Percentiles rank a stretch among this genome's conserved stretches.
Evolutionary conservation across 2,797 vertebrate genomes (phyloP).

Genomic region (Micrastur ruficollis): DNA sequence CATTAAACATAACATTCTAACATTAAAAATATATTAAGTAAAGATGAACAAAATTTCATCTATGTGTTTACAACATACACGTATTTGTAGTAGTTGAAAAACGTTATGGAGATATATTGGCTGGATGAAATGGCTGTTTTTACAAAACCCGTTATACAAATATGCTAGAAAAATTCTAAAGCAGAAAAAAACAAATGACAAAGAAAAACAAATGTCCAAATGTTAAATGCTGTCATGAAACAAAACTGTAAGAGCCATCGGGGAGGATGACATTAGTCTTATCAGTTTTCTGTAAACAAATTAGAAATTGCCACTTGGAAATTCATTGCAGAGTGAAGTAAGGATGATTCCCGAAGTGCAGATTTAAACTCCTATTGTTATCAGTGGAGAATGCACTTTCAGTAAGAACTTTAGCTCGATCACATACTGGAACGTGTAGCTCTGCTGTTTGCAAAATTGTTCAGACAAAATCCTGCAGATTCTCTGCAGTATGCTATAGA

Average conservation of each 20-base stretch:
- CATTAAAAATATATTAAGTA: background rate
- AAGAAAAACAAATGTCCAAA: background rate
- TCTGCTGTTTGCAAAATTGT: background rate
- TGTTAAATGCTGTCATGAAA: background rate
- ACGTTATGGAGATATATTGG: background rate
- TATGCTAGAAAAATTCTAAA: background rate
- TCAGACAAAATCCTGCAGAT: background rate
- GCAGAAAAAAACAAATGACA: background rate
- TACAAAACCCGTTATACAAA: background rate
- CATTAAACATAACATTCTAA: background rate
- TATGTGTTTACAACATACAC: background rate
- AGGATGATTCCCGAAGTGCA: background rate
- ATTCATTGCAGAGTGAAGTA: background rate
- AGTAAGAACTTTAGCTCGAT: fast-evolving
- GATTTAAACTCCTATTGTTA: background rate
- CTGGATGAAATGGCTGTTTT: background rate
- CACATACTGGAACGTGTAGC: fast-evolving
- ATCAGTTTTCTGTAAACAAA: background rate
- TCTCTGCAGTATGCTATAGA: background rate
- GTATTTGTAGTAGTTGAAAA: background rate
- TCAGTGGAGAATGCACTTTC: background rate
- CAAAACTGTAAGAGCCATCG: background rate
- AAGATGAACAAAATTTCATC: background rate
- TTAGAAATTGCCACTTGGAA: background rate
- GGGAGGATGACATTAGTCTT: background rate